These are phyloP conservation scores for Lycopodina hypogea DNA, from an alignment of 37 sponge, comb jelly and placozoan species.

Conservation along the genomic window DNA sequence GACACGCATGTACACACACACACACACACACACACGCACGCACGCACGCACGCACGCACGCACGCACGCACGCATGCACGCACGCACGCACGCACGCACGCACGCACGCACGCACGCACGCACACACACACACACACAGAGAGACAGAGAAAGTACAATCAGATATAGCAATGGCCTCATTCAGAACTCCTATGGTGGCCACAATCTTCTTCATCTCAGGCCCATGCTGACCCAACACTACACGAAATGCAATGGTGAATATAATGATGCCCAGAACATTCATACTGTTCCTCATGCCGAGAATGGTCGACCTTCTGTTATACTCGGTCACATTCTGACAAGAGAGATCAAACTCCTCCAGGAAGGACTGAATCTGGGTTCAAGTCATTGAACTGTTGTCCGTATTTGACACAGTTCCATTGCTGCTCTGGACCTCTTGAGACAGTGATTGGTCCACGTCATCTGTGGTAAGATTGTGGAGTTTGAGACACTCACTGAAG, in stretches of 20 bases:
- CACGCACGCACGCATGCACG: too few relatives aligned
- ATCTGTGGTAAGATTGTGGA: conserved; percentile 9
- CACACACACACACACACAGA: too few relatives aligned
- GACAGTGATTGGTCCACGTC: neutral
- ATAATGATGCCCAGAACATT: conserved; percentile 91
- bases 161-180: conserved; percentile 82
- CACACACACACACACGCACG: too few relatives aligned
- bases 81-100: too few relatives aligned
- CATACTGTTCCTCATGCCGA: conserved; percentile 33
- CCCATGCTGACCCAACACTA: conserved; percentile 58
- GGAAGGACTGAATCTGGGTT: neutral
- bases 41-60: too few relatives aligned
- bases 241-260: conserved; percentile 74
- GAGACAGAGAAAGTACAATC: too few relatives aligned
- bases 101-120: too few relatives aligned
- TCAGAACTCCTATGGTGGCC: conserved; percentile 52
- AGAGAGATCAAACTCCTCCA: neutral
- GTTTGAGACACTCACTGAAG: conserved; percentile 18
- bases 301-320: neutral
- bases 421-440: neutral
- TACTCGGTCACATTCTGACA: conserved; percentile 22
- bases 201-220: conserved; percentile 51
- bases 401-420: too few relatives aligned
- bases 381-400: conserved; percentile 1
- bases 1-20: too few relatives aligned